A percentile compares a stretch with the other conserved stretches of the same genome.
These are phyloP conservation scores for Corythornis vintsioides DNA, from an alignment of 2,113 vertebrate species.

Conservation along the genomic window DNA sequence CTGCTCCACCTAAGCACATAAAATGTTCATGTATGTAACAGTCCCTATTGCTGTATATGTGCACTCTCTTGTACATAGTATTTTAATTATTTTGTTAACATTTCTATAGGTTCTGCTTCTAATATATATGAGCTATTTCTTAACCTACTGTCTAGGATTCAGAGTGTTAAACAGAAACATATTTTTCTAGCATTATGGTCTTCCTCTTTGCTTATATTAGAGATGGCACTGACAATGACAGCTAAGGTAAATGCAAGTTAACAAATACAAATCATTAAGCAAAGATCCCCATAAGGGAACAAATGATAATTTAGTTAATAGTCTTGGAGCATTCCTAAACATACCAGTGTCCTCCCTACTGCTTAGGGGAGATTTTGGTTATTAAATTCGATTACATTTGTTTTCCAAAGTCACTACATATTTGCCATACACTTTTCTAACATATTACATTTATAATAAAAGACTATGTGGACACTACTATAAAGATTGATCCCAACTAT, in stretches of 20 bases:
- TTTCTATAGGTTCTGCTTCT: neutral
- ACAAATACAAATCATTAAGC: constrained; percentile 20
- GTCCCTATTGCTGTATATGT: neutral
- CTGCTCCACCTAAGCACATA: neutral
- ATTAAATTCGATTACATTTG: neutral
- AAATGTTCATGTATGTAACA: neutral
- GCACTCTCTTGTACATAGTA: neutral
- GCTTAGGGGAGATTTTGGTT: constrained; percentile 1
- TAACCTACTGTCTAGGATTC: neutral
- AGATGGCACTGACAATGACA: neutral
- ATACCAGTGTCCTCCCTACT: neutral
- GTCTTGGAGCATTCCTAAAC: neutral
- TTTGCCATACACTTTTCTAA: neutral
- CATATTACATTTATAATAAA: neutral
- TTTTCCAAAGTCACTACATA: constrained; percentile 8
- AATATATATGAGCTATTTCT: neutral
- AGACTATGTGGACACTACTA: neutral
- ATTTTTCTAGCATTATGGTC: constrained; percentile 8
- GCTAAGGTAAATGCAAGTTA: constrained; percentile 23
- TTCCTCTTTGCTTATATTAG: neutral
- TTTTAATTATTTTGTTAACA: neutral
- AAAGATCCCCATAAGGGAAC: neutral
- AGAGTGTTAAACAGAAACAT: neutral
- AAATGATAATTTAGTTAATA: neutral
- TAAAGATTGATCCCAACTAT: neutral